phyloP scores from a whole-genome alignment of 2,797 vertebrate genomes.

The Xerus rutilus region DNA sequence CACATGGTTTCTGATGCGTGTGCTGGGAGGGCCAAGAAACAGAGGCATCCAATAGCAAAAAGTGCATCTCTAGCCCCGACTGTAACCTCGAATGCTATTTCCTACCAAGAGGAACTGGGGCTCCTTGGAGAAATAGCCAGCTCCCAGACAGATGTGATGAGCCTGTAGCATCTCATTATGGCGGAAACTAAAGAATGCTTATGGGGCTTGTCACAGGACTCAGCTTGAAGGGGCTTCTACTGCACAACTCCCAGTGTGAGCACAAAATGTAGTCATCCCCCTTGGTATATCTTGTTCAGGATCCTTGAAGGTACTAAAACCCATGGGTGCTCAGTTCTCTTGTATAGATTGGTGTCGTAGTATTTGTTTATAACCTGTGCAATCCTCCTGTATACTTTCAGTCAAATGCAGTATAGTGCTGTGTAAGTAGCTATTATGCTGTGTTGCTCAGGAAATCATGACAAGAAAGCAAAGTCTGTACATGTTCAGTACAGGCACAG shows the following conservation, averaged over 20 bases:
- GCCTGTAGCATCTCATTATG: background rate
- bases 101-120: background rate
- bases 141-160: background rate
- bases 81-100: background rate
- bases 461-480: background rate
- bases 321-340: background rate
- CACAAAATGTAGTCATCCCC: background rate
- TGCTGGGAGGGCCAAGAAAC: background rate
- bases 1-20: background rate
- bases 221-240: background rate
- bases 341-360: background rate
- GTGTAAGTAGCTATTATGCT: background rate
- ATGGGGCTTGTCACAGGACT: background rate
- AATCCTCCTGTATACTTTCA: background rate
- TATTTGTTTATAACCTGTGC: too few species aligned
- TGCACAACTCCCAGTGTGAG: background rate
- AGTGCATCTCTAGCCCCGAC: background rate
- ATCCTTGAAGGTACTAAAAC: background rate
- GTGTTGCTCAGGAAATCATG: background rate
- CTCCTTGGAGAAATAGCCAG: background rate
- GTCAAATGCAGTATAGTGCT: background rate
- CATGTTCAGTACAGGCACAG: background rate
- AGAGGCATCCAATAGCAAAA: background rate
- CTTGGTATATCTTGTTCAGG: background rate
- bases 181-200: background rate